Base-by-base conservation (phyloP, 2,113 vertebrate species). In the Psilopsiagon aurifrons region DNA sequence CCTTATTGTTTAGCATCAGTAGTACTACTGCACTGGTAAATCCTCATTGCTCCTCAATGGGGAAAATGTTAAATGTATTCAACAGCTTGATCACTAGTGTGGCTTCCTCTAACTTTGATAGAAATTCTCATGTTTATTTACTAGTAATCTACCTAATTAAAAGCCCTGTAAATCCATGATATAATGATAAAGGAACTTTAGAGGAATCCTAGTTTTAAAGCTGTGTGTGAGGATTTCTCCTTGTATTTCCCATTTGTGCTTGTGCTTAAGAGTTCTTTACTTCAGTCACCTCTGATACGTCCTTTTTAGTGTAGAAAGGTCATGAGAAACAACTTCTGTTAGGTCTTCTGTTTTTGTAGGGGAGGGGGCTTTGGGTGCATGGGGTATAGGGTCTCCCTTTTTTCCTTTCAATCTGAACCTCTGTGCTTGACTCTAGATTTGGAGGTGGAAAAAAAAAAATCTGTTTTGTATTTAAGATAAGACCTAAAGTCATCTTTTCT, bases 261-360 rank as follows among this genome's bases (percentile, higher is more conserved):
- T 0, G 0, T 74, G 29, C 18, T 47, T 68, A 33, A 2, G 55
- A 68, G 12, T 73, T 80, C 33, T 83, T 76, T 44, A 17, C 20
- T 87, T 64, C 23, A 44, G 0, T 81, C 12, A 28, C 4, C 24
- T 62, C 44, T 70, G 29, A 35, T 9, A 24, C 2, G 2, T 23
- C 12, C 70, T 0, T 49, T 35, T 57, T 77, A 43, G 73, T 0
- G 1, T 7, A 52, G 51, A 60, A 80, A 23, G 17, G 11, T 46
- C 27, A 23, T 27, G 20, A 20, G 6, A 11, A 15, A 46, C 16
- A 31, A 37, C 4, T 60, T 35, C 4, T 37, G 3, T 39, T 71
- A n/a, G 6, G 29, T 62, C 2, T 1, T 69, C 2, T n/a, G 57
- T 31, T 5, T n/a, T 54, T 10, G 7, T 39, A 22, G 7, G 9